These are phyloP conservation scores for Muscina levida DNA, from an alignment of 2,888 invertebrate genomes.

Conservation along the genomic window DNA sequence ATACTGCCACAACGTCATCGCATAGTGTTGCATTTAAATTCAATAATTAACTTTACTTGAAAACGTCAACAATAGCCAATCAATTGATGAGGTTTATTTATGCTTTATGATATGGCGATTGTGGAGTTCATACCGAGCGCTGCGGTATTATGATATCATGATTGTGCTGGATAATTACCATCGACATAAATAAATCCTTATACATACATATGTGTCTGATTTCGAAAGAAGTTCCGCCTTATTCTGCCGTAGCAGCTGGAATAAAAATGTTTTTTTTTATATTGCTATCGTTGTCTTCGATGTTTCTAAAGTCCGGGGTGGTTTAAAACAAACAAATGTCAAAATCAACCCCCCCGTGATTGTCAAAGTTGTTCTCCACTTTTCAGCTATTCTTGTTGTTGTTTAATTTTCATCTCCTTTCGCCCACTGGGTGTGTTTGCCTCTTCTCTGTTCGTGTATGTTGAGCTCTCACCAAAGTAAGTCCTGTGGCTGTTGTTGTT, in stretches of 20 bases:
- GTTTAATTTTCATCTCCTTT: conserved; percentile 15
- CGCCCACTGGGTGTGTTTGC: conserved; percentile 18
- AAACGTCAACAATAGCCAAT: conserved; percentile 7
- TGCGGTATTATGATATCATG: no score
- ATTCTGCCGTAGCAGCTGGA: conserved; percentile 49
- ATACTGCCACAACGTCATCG: conserved; percentile 7
- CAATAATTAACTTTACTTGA: conserved; percentile 15
- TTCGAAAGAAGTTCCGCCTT: background rate
- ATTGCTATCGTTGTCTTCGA: background rate
- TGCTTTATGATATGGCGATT: no score
- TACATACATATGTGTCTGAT: background rate
- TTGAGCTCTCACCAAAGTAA: conserved; percentile 12
- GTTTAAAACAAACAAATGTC: conserved; percentile 54
- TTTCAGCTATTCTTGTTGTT: conserved; percentile 28
- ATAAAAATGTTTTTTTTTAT: conserved; percentile 41
- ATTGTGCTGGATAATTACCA: conserved; percentile 36
- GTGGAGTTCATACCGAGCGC: no score
- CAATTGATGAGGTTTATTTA: no score
- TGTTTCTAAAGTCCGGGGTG: background rate
- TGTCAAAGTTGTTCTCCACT: conserved; percentile 52
- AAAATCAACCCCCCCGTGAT: conserved; percentile 60
- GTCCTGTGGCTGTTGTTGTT: conserved; percentile 23
- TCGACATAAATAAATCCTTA: conserved; percentile 2
- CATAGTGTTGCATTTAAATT: conserved; percentile 46
- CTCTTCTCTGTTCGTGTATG: conserved; percentile 5